phyloP scores from a whole-genome alignment of 2,113 vertebrate species.

The Cyanoramphus novaezelandiae region DNA sequence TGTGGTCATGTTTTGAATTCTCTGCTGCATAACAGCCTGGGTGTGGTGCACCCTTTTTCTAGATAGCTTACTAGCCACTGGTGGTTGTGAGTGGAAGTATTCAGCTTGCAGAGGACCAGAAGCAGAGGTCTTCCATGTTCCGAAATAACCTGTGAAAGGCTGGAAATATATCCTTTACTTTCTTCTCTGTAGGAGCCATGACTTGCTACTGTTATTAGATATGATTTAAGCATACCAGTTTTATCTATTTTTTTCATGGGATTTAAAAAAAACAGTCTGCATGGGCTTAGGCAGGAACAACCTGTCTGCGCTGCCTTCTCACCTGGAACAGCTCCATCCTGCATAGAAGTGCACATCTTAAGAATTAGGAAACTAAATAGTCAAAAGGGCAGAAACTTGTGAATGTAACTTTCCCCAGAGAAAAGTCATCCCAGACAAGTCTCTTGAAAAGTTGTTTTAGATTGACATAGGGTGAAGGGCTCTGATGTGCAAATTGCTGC shows the following conservation, averaged over 20 bases:
- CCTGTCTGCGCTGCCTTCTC: neutral
- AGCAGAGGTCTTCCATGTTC: neutral
- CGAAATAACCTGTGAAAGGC: neutral
- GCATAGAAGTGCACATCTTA: neutral
- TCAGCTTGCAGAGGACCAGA: neutral
- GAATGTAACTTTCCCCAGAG: neutral
- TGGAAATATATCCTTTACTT: neutral
- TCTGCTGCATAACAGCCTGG: neutral
- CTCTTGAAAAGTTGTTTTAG: neutral
- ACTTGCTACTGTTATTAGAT: neutral
- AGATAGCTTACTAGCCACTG: accelerated
- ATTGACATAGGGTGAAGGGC: neutral
- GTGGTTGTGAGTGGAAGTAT: neutral
- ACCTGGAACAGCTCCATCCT: neutral
- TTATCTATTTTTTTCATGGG: neutral
- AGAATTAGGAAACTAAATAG: neutral
- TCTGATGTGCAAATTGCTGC: neutral
- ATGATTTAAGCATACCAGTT: neutral
- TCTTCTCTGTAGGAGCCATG: neutral
- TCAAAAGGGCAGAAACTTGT: neutral
- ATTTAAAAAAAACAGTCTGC: neutral
- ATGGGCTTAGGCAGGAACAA: neutral
- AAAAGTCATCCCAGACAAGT: neutral
- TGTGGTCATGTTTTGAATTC: neutral
- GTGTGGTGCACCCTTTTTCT: neutral